Base-by-base conservation (phyloP, 2,888 invertebrate genomes). In the Sinhomidia bicolor region DNA sequence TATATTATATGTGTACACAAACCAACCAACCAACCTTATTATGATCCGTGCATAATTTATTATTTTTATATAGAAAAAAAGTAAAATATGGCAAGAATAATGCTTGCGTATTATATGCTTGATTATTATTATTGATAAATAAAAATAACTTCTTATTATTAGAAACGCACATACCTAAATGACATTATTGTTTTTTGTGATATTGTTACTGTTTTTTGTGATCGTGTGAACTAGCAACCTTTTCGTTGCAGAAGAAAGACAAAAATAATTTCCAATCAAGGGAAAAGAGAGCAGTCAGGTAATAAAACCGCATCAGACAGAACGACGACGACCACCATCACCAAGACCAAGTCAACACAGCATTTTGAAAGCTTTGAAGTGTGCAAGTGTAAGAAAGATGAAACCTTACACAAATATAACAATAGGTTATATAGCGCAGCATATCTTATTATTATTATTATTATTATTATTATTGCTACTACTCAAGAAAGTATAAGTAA, bases 401-500 rank as follows among this genome's bases (percentile, higher is more conserved):
- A n/a, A n/a, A n/a, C n/a, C n/a, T n/a, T n/a, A n/a, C n/a, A n/a
- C n/a, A n/a, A n/a, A n/a, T n/a, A n/a, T n/a, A n/a, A n/a, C n/a
- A n/a, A n/a, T n/a, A n/a, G n/a, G n/a, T n/a, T n/a, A n/a, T n/a
- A n/a, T n/a, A n/a, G n/a, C n/a, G n/a, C n/a, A n/a, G n/a, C n/a
- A 51, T 14, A 51, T 7, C 12, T 51, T 51, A 51, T 51, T 14
- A n/a, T 12, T 4, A n/a, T n/a, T 51, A n/a, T n/a, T n/a, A n/a
- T n/a, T n/a, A n/a, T n/a, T n/a, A n/a, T n/a, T n/a, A n/a, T n/a
- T n/a, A n/a, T n/a, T n/a, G n/a, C n/a, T n/a, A n/a, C n/a, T n/a
- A n/a, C n/a, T n/a, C n/a, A 62, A 20, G 68, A 68, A 68, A 68
- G 68, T 68, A 71, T 17, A 71, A 44, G 71, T 71, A 71, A 71